phyloP scores from a whole-genome alignment of 1,140 invertebrate genomes.

The Nasonia longicornis region DNA sequence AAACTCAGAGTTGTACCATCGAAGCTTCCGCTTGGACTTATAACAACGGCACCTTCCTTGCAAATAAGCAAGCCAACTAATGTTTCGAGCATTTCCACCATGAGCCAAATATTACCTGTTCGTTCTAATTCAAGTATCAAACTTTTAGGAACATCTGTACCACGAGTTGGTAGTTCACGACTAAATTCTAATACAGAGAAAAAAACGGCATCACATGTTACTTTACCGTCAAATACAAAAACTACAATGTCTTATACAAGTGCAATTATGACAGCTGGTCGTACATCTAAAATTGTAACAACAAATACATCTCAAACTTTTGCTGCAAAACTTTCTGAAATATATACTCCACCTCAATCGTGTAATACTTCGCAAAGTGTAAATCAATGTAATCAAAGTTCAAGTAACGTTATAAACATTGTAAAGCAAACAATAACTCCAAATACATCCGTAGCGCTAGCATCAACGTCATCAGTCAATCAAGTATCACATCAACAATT shows the following conservation, averaged over 20 bases:
- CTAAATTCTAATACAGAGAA: conserved; percentile 68
- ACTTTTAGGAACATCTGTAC: conserved; percentile 59
- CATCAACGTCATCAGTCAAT: conserved; percentile 53
- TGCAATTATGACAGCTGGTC: conserved; percentile 72
- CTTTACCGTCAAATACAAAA: conserved; percentile 69
- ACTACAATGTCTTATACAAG: conserved; percentile 75
- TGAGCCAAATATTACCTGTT: conserved; percentile 63
- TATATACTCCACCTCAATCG: conserved; percentile 62
- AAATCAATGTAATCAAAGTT: conserved; percentile 57
- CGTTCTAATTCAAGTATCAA: conserved; percentile 59
- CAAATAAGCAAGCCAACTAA: conserved; percentile 61
- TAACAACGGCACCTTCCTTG: conserved; percentile 55
- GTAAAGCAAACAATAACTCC: conserved; percentile 47
- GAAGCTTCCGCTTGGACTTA: conserved; percentile 59
- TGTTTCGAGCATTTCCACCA: conserved; percentile 58
- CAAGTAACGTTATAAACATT: conserved; percentile 52
- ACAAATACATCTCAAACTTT: conserved; percentile 72
- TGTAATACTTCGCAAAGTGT: conserved; percentile 51
- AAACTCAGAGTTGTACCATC: conserved; percentile 61
- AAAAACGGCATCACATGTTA: conserved; percentile 42
- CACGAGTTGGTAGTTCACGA: conserved; percentile 70
- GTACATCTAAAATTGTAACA: conserved; percentile 67
- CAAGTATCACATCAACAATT: conserved; percentile 57
- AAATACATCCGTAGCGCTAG: conserved; percentile 54
- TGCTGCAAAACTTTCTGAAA: conserved; percentile 74